phyloP scores from a whole-genome alignment of 2,888 invertebrate genomes.

The Nematopogon swammerdamellus region DNA sequence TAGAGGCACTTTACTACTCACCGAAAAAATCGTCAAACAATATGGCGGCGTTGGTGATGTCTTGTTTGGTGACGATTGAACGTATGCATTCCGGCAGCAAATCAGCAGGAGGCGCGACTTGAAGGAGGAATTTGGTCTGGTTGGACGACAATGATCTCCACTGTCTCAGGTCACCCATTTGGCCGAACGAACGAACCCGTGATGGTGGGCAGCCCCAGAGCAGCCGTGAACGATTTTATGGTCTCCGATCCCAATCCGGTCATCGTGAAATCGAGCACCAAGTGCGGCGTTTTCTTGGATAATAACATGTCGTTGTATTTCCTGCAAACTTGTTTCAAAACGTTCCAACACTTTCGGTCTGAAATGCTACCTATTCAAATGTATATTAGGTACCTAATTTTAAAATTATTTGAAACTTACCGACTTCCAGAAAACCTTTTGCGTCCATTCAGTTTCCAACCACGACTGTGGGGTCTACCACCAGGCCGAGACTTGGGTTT shows the following conservation, averaged over 20 bases:
- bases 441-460: constrained; percentile 72
- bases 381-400: no score
- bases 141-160: constrained; percentile 73
- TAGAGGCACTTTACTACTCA: no score
- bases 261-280: constrained; percentile 80
- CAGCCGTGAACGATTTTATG: constrained; percentile 78
- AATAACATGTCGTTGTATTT: constrained; percentile 65
- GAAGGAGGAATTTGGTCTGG: constrained; percentile 73
- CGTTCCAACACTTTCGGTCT: neutral
- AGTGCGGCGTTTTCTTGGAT: constrained; percentile 67
- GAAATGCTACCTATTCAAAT: neutral
- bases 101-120: constrained; percentile 83
- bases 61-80: constrained; percentile 76
- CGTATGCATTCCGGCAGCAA: constrained; percentile 79
- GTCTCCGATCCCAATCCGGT: constrained; percentile 80
- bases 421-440: constrained; percentile 63
- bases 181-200: constrained; percentile 82
- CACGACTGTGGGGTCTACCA: constrained; percentile 59
- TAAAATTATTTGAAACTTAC: no score
- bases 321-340: constrained; percentile 60
- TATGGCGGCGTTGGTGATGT: constrained; percentile 89
- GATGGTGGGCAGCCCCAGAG: constrained; percentile 77
- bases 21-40: constrained; percentile 86
- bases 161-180: constrained; percentile 76
- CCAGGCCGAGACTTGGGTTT: constrained; percentile 64